Percentiles rank a stretch among this genome's conserved stretches.
Conservation (phyloP, 2,113 vertebrate genomes). For the Taurulus bubalis region DNA sequence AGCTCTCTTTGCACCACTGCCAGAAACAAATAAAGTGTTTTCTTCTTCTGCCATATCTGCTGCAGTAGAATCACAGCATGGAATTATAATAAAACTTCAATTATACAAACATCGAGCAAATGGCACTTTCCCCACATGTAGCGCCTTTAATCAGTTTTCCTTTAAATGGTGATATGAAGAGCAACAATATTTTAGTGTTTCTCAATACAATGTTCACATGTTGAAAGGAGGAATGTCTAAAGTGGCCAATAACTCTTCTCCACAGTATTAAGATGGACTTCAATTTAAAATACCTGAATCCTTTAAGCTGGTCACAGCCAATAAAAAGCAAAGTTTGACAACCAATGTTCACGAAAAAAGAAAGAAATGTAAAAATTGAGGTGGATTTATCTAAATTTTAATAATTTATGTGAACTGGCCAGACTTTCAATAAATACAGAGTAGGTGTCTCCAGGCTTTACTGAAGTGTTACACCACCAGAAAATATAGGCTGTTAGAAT, state of each 20-base stretch:
- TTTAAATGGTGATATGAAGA: not conserved
- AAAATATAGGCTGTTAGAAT: constrained; percentile 23
- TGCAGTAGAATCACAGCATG: not conserved
- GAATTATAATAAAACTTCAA: not conserved
- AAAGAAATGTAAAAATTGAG: not conserved
- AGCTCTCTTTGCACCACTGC: not conserved
- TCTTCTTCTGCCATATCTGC: not conserved
- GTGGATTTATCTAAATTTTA: not conserved
- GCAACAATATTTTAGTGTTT: not conserved
- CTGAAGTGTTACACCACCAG: not conserved
- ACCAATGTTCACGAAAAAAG: not conserved
- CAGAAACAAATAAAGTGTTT: not conserved
- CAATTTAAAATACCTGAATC: not conserved
- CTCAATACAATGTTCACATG: not conserved
- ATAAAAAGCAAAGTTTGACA: not conserved
- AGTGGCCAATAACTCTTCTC: not conserved
- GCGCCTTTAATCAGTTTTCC: not conserved
- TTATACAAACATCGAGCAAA: not conserved
- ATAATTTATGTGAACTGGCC: not conserved
- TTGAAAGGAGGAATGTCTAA: not conserved
- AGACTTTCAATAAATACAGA: not conserved
- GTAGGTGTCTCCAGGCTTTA: not conserved
- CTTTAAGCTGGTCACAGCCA: not conserved
- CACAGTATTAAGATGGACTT: not conserved
- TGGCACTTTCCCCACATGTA: not conserved